These are phyloP conservation scores for Cephus sareptanus DNA, from an alignment of 2,888 invertebrate species.

Conservation along the genomic window DNA sequence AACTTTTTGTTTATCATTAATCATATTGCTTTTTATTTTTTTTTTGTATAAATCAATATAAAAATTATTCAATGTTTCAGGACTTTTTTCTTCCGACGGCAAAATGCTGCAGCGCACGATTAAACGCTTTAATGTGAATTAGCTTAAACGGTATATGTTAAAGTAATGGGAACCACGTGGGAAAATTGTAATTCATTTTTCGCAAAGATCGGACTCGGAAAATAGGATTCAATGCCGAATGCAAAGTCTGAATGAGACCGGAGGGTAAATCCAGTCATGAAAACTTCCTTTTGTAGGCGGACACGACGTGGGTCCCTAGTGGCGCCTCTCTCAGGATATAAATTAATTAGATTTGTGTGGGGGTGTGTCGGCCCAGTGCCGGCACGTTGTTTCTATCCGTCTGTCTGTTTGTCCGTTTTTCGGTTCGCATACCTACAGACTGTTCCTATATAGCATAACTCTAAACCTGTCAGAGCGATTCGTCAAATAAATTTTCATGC, in stretches of 20 bases:
- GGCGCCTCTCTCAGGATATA: conserved; percentile 62
- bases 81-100: not conserved
- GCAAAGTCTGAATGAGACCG: not conserved
- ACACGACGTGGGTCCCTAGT: conserved; percentile 34
- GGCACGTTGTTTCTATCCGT: conserved; percentile 41
- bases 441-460: conserved; percentile 28
- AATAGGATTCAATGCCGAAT: not conserved
- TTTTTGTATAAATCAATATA: not conserved
- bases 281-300: conserved; percentile 20
- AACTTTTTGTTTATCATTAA: not conserved
- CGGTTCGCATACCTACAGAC: conserved; percentile 32
- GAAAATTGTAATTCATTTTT: not conserved
- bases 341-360: conserved; percentile 66
- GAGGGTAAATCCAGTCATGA: conserved; percentile 17
- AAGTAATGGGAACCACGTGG: not conserved
- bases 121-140: not conserved
- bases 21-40: no score
- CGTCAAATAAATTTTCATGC: not conserved
- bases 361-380: conserved; percentile 58
- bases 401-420: conserved; percentile 32
- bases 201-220: not conserved
- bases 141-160: not conserved
- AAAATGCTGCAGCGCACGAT: not conserved
- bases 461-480: not conserved
- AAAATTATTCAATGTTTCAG: not conserved